These are phyloP conservation scores for Antennarius striatus DNA, from an alignment of 2,113 vertebrate genomes.

Conservation along the genomic window DNA sequence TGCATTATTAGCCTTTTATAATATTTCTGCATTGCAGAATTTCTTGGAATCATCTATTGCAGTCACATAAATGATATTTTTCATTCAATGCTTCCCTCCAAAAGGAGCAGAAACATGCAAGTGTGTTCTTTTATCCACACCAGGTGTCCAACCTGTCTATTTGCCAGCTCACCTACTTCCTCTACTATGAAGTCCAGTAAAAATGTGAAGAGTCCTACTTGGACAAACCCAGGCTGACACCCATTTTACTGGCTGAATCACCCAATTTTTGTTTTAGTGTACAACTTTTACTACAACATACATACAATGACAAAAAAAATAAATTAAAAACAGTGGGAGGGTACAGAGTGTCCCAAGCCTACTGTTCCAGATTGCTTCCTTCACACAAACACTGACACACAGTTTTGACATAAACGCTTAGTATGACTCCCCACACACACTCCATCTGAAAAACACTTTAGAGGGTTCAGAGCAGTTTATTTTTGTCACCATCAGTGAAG, in stretches of 20 bases:
- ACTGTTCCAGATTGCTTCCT: constrained; percentile 62
- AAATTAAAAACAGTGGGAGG: constrained; percentile 41
- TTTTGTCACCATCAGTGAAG: constrained; percentile 44
- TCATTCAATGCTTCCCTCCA: neutral
- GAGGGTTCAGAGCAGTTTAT: constrained; percentile 47
- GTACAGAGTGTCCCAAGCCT: constrained; percentile 50
- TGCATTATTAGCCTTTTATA: too few species aligned
- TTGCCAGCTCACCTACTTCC: constrained; percentile 33
- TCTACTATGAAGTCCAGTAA: constrained; percentile 30
- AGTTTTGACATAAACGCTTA: constrained; percentile 64
- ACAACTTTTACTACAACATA: constrained; percentile 32
- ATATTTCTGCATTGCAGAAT: too few species aligned
- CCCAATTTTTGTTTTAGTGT: constrained; percentile 41
- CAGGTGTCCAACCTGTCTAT: constrained; percentile 22
- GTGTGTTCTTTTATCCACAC: constrained; percentile 25
- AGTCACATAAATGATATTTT: too few species aligned
- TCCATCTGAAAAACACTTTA: constrained; percentile 34
- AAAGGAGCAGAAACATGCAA: neutral
- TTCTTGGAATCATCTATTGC: too few species aligned
- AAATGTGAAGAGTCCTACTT: constrained; percentile 49
- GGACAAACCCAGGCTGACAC: constrained; percentile 16
- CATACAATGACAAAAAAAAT: constrained; percentile 33
- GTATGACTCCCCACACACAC: constrained; percentile 59
- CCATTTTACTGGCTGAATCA: constrained; percentile 55
- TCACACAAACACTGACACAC: constrained; percentile 60